Conservation (phyloP, 2,113 vertebrate genomes). For the Chinchilla lanigera region DNA sequence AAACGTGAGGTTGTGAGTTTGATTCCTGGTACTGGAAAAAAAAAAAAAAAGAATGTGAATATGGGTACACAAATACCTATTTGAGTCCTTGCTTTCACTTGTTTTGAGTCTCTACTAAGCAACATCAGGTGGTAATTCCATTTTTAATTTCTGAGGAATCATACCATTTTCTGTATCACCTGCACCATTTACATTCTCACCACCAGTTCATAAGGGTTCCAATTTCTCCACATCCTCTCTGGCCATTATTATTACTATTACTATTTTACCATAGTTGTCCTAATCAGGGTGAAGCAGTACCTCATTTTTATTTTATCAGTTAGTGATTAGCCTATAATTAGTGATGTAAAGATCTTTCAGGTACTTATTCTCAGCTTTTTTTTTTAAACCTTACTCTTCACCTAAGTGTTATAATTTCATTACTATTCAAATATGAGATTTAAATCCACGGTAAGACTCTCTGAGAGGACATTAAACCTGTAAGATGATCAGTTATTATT, state of each 20-base stretch:
- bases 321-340: not conserved
- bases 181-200: not conserved
- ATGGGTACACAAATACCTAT: not conserved
- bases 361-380: not conserved
- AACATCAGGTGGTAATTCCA: not conserved
- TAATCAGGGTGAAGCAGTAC: not conserved
- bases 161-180: not conserved
- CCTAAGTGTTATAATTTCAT: slow-evolving; percentile 50
- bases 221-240: not conserved
- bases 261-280: not conserved
- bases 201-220: not conserved
- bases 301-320: not conserved
- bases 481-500: not conserved
- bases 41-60: too few species aligned
- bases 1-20: too few species aligned
- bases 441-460: not conserved
- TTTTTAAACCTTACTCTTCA: not conserved
- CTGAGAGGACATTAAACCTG: not conserved
- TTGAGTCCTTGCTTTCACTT: not conserved
- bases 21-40: too few species aligned
- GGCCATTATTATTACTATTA: not conserved
- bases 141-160: slow-evolving; percentile 1
- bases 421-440: slow-evolving; percentile 53
- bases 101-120: slow-evolving; percentile 9
- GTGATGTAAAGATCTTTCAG: not conserved